Evolutionary conservation across 2,888 invertebrate species (phyloP).

Genomic region (Heliconius hortense): DNA sequence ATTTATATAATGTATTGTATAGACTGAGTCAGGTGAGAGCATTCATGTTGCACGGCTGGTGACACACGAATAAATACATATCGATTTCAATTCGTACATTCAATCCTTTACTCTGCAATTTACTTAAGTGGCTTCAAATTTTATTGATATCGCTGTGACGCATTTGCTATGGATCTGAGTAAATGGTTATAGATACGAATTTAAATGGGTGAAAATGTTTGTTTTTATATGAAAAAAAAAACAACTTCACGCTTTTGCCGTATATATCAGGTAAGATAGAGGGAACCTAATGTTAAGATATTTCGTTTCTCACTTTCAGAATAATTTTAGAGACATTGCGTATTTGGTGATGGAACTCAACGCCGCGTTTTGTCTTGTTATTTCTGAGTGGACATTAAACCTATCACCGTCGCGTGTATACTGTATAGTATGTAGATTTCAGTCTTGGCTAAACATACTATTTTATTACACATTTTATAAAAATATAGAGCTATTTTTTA

Average conservation of each 20-base stretch:
- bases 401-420: no score
- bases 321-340: no score
- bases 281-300: not conserved
- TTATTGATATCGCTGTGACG: conserved; percentile 4
- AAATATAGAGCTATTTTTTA: not conserved
- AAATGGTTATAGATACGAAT: not conserved
- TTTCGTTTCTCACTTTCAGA: not conserved
- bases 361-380: no score
- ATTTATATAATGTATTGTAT: not conserved
- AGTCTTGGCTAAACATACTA: no score
- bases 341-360: no score
- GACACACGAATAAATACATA: conserved; percentile 12
- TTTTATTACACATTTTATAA: not conserved
- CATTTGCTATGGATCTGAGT: not conserved
- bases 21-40: conserved; percentile 43
- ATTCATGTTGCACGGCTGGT: conserved; percentile 34
- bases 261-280: no score
- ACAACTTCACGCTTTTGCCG: no score
- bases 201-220: not conserved
- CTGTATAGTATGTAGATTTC: no score
- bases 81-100: conserved; percentile 8
- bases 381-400: no score
- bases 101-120: conserved; percentile 3
- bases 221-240: not conserved
- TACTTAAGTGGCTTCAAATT: conserved; percentile 16